phyloP scores from a whole-genome alignment of 2,888 invertebrate genomes.

The Serrognathus titanus region DNA sequence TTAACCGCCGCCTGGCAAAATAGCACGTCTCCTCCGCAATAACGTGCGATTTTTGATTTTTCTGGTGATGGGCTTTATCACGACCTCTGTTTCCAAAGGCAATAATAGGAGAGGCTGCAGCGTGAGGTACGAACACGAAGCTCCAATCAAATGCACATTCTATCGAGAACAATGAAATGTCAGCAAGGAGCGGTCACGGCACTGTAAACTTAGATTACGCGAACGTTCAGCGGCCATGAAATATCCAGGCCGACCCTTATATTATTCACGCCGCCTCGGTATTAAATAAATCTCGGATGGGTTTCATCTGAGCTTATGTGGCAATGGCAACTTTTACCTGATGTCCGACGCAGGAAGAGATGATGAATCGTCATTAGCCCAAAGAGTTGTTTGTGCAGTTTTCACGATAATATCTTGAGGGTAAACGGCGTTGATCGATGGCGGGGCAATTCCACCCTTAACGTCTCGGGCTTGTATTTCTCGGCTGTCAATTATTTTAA shows the following conservation, averaged over 20 bases:
- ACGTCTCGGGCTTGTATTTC: conserved; percentile 31
- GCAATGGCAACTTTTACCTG: too few relatives aligned
- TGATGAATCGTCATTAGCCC: too few relatives aligned
- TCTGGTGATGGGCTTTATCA: conserved; percentile 6
- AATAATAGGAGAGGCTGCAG: conserved; percentile 13
- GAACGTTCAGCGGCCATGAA: too few relatives aligned
- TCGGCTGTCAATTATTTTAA: conserved; percentile 42
- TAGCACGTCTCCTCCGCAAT: not conserved
- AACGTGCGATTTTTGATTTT: conserved; percentile 5
- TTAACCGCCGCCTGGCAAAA: conserved; percentile 9
- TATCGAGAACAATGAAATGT: conserved; percentile 10
- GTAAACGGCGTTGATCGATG: conserved; percentile 25
- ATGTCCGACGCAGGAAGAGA: too few relatives aligned
- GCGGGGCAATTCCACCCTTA: conserved; percentile 25
- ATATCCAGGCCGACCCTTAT: too few relatives aligned
- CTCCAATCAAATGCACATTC: conserved; percentile 21
- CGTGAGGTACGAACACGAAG: conserved; percentile 19
- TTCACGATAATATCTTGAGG: too few relatives aligned
- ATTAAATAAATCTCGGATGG: too few relatives aligned
- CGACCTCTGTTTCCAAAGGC: conserved; percentile 11
- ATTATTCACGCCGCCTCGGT: too few relatives aligned
- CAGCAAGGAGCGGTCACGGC: conserved; percentile 10
- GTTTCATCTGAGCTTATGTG: too few relatives aligned
- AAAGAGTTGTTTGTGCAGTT: too few relatives aligned
- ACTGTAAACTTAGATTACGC: not conserved